Conservation (phyloP, 2,888 invertebrate genomes). For the Nomada goodeniana region DNA sequence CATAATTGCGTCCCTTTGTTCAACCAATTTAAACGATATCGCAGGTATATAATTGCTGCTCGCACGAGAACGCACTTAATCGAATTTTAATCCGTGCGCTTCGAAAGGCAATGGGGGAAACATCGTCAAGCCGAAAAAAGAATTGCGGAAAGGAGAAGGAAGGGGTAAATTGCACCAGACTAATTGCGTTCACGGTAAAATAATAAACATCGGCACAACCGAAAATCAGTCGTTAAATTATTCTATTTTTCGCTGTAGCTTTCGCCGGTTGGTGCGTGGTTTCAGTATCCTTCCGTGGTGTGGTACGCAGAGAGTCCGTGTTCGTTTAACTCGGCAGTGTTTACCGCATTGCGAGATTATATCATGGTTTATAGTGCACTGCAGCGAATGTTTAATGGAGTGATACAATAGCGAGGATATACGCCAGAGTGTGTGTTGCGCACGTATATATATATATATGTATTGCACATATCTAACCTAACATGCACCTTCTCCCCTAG, state of each 20-base stretch:
- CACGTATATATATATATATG: conserved; percentile 34
- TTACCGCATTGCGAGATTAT: conserved; percentile 82
- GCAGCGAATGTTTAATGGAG: conserved; percentile 82
- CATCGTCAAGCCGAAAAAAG: neutral
- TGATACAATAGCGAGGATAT: conserved; percentile 77
- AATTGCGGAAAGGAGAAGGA: too few relatives aligned
- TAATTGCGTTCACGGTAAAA: neutral
- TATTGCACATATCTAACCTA: conserved; percentile 41
- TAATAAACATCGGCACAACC: neutral
- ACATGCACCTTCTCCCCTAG: conserved; percentile 37
- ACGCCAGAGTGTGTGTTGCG: conserved; percentile 47
- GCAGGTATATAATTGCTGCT: neutral
- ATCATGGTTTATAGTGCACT: conserved; percentile 80
- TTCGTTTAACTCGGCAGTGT: conserved; percentile 79
- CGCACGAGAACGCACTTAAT: neutral
- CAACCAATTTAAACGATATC: too few relatives aligned
- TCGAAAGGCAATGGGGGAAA: neutral
- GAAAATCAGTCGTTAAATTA: conserved; percentile 49
- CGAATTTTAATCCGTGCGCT: conserved; percentile 7
- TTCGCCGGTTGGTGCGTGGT: conserved; percentile 40
- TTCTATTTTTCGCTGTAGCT: conserved; percentile 58
- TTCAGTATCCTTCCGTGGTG: conserved; percentile 32
- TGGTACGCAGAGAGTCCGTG: conserved; percentile 47
- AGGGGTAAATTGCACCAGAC: neutral
- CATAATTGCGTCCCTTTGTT: too few relatives aligned